Base-by-base conservation (phyloP, 2,113 vertebrate genomes). In the Rhinogobius similis region DNA sequence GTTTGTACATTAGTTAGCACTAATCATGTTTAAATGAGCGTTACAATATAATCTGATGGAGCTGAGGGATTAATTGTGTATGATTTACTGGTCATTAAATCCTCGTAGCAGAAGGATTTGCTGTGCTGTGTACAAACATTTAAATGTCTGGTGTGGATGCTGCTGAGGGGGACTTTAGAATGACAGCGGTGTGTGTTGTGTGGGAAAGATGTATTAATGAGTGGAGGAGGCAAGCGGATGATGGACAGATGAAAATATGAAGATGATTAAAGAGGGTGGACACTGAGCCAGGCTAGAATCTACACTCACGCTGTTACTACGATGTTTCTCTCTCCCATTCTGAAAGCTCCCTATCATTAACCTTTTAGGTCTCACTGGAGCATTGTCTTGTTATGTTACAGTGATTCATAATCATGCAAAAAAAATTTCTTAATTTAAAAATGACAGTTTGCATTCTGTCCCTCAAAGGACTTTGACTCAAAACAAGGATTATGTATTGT, bases 171-270 rank as follows among this genome's bases (percentile, higher is more conserved):
- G 24, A 65, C 3, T 73, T 32, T n/a, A 82, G 72, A 75, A 65
- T 66, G 69, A 89, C 86, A 84, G 87, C 72, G 65, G 56, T 0
- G 70, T 65, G 83, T 87, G 73, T 66, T 88, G 88, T 88, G 87
- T 90, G 84, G 87, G 87, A 83, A 71, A 67, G 72, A 66, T 66
- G 77, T 77, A 77, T 73, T 71, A 78, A 82, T 75, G 75, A 78
- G 79, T 81, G 36, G 72, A 53, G 67, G 75, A 76, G 75, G 73
- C 55, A 39, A 65, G 63, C 75, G 55, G 58, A 81, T 83, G 82
- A 87, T 24, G 3, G 79, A 72, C 74, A 46, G 74, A 38, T 73
- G 70, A 79, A 59, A 80, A 76, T 78, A 53, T 59, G 75, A 76
- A 83, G 77, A 77, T 67, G 55, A 88, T 84, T 83, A 87, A 79